These are phyloP conservation scores for Leptobrachium leishanense DNA, from an alignment of 2,113 vertebrate species.

Conservation along the genomic window DNA sequence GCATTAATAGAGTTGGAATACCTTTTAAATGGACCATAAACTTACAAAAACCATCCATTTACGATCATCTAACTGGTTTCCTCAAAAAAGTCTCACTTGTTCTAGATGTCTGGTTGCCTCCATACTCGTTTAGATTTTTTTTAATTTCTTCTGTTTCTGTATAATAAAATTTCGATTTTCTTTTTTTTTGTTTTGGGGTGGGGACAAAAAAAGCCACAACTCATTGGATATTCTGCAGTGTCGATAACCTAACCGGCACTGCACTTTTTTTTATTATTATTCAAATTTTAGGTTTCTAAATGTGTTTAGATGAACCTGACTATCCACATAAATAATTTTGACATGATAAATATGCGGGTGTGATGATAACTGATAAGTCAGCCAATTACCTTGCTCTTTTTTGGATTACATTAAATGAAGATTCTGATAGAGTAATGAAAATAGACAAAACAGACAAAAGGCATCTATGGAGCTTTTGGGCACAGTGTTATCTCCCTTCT, in stretches of 20 bases:
- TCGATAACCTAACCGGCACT: constrained; percentile 79
- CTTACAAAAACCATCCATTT: too few relatives aligned
- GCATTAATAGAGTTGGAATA: too few relatives aligned
- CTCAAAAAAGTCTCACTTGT: too few relatives aligned
- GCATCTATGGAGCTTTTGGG: constrained; percentile 77
- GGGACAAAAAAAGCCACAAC: constrained; percentile 49
- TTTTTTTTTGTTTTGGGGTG: not conserved
- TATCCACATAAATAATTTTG: constrained; percentile 87
- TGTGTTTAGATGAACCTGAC: constrained; percentile 76
- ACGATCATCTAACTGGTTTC: too few relatives aligned
- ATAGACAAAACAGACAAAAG: constrained; percentile 84
- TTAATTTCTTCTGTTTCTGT: not conserved
- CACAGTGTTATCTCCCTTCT: constrained; percentile 81
- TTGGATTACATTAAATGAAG: constrained; percentile 86
- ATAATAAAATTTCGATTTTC: not conserved
- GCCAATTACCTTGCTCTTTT: constrained; percentile 82
- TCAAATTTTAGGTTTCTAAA: constrained; percentile 80
- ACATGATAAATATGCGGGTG: constrained; percentile 78
- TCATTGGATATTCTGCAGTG: constrained; percentile 73
- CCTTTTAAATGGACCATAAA: too few relatives aligned
- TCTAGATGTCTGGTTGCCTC: not conserved
- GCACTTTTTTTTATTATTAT: constrained; percentile 61
- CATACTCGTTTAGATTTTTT: too few relatives aligned
- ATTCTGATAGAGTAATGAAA: constrained; percentile 85
- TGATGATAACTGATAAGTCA: constrained; percentile 83